Evolutionary conservation across 2,888 invertebrate species (phyloP).

Genomic region (Saturnia pavonia): DNA sequence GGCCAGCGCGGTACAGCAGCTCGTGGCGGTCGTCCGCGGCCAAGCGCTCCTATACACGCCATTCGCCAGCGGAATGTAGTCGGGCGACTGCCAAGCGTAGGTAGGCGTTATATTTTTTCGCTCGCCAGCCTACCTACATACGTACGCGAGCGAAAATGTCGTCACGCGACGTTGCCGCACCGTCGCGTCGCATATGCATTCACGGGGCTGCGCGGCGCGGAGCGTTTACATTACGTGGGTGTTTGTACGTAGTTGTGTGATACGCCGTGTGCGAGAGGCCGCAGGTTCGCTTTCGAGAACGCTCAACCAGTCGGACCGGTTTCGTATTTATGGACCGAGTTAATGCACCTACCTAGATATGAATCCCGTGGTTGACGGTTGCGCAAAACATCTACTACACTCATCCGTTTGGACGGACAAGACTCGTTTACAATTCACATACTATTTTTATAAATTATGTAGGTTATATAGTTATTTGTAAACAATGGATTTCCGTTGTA

Average conservation of each 20-base stretch:
- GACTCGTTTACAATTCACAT: constrained; percentile 59
- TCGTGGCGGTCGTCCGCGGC: constrained; percentile 52
- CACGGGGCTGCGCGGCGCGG: constrained; percentile 58
- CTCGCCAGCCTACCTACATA: constrained; percentile 75
- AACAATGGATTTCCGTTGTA: constrained; percentile 46
- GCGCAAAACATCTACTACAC: constrained; percentile 68
- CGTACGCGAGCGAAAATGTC: constrained; percentile 82
- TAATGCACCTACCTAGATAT: constrained; percentile 78
- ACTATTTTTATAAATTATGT: constrained; percentile 48
- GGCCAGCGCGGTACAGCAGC: constrained; percentile 55
- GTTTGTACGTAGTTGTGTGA: constrained; percentile 63
- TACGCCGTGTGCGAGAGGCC: constrained; percentile 73
- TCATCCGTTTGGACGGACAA: constrained; percentile 49
- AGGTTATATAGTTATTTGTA: constrained; percentile 59
- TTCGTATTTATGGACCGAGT: constrained; percentile 79
- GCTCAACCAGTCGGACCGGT: constrained; percentile 78
- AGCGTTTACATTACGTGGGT: constrained; percentile 73
- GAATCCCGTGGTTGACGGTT: constrained; percentile 71
- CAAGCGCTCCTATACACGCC: constrained; percentile 54
- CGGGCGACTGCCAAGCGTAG: constrained; percentile 78
- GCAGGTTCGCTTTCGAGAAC: constrained; percentile 79
- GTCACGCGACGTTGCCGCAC: constrained; percentile 82
- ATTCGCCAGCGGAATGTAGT: constrained; percentile 79
- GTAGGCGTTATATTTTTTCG: constrained; percentile 79
- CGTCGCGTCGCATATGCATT: constrained; percentile 73